Evolutionary conservation across 2,888 invertebrate genomes (phyloP).

Genomic region (Anodontia alba): DNA sequence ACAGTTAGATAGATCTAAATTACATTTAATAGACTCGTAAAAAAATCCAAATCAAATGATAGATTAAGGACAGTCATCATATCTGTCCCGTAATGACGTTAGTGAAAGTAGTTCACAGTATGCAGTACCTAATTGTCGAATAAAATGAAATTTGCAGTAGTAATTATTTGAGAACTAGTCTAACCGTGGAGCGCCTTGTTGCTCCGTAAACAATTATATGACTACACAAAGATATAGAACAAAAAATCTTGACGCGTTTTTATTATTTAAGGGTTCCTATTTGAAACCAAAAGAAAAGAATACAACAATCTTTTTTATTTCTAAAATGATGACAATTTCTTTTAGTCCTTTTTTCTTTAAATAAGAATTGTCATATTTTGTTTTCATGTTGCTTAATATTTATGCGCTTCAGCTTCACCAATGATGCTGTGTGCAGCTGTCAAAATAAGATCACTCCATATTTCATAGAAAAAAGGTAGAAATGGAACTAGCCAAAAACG

Average conservation of each 20-base stretch:
- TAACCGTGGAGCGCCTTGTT: no score
- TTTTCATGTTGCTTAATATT: background rate
- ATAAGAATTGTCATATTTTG: background rate
- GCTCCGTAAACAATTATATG: no score
- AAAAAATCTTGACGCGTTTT: no score
- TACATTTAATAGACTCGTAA: no score
- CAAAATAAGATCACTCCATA: background rate
- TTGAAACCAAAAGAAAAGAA: no score
- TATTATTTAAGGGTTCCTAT: no score
- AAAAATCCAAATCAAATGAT: no score
- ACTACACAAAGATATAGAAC: no score
- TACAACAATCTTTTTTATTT: background rate
- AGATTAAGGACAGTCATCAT: no score
- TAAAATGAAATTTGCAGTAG: background rate
- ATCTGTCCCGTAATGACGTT: conserved; percentile 25
- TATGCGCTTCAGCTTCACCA: background rate
- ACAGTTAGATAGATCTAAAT: no score
- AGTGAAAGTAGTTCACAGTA: conserved; percentile 19
- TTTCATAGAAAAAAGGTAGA: background rate
- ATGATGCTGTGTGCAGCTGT: conserved; percentile 13
- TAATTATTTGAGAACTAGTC: background rate
- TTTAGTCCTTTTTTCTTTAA: background rate
- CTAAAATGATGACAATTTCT: background rate
- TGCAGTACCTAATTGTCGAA: no score
- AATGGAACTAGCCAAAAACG: conserved; percentile 96